phyloP scores from a whole-genome alignment of 2,797 vertebrate species.

The Poeciliopsis turneri region DNA sequence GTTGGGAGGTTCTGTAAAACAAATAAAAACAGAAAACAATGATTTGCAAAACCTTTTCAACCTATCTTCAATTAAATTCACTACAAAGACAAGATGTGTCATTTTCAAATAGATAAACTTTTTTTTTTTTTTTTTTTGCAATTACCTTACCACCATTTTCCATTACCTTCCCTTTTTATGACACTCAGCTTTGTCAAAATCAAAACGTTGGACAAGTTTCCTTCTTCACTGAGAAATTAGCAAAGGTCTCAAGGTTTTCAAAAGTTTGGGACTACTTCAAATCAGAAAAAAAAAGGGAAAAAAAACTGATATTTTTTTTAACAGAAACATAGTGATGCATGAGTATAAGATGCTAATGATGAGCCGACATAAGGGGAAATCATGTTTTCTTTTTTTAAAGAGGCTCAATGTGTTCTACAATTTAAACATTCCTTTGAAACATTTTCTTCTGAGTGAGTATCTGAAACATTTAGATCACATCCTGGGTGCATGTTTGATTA shows the following conservation, averaged over 20 bases:
- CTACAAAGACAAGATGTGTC: no score
- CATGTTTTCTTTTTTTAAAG: background rate
- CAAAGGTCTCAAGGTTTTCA: background rate
- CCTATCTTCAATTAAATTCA: no score
- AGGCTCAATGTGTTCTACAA: background rate
- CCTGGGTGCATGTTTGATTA: background rate
- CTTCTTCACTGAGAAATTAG: background rate
- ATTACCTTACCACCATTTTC: no score
- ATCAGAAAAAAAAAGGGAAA: background rate
- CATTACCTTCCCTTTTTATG: no score
- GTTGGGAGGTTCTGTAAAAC: no score
- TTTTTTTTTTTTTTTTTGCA: no score
- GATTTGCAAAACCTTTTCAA: no score
- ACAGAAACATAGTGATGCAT: background rate
- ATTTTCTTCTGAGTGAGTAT: background rate
- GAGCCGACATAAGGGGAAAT: background rate
- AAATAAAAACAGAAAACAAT: no score
- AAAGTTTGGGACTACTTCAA: background rate
- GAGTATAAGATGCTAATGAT: background rate
- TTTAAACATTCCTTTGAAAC: background rate
- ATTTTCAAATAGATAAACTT: no score
- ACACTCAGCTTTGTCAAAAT: background rate
- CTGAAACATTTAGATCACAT: background rate
- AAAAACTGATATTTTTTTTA: no score
- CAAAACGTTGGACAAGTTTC: background rate